Evolutionary conservation across 2,113 vertebrate species (phyloP).

Genomic region (Phylloscopus trochiloides): DNA sequence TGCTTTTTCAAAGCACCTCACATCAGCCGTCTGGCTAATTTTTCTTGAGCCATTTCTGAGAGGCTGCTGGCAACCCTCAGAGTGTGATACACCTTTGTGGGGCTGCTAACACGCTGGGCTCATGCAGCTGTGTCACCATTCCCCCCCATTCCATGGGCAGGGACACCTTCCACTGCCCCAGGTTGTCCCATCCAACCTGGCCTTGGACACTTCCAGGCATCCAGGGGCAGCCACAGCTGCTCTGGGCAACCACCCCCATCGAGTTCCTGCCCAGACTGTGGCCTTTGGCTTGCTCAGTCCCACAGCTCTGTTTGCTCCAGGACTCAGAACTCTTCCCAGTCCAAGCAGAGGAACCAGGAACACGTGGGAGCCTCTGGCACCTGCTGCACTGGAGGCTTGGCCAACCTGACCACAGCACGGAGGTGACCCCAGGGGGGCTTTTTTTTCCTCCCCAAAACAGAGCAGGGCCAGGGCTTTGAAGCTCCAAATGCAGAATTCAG

Average conservation of each 20-base stretch:
- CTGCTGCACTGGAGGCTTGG: background rate
- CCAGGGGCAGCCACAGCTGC: background rate
- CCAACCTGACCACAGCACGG: rapidly evolving
- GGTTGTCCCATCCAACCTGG: background rate
- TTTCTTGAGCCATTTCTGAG: too few species aligned
- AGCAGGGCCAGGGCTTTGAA: background rate
- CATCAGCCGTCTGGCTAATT: too few species aligned
- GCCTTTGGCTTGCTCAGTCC: background rate
- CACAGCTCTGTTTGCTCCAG: background rate
- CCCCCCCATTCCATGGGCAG: background rate
- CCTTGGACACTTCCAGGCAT: background rate
- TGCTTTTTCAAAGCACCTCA: too few species aligned
- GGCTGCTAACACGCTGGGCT: too few species aligned
- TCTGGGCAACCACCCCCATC: background rate
- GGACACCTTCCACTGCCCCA: background rate
- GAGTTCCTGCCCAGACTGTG: background rate
- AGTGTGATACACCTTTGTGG: too few species aligned
- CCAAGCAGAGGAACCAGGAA: background rate
- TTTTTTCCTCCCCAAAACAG: background rate
- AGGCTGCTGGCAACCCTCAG: too few species aligned
- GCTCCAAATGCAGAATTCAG: background rate
- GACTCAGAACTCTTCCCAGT: background rate
- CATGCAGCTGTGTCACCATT: too few species aligned
- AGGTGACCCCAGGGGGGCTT: background rate
- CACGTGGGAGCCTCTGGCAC: background rate